These are phyloP conservation scores for Enteromius thamalakanensis DNA, from an alignment of 2,797 vertebrate genomes.

Conservation along the genomic window DNA sequence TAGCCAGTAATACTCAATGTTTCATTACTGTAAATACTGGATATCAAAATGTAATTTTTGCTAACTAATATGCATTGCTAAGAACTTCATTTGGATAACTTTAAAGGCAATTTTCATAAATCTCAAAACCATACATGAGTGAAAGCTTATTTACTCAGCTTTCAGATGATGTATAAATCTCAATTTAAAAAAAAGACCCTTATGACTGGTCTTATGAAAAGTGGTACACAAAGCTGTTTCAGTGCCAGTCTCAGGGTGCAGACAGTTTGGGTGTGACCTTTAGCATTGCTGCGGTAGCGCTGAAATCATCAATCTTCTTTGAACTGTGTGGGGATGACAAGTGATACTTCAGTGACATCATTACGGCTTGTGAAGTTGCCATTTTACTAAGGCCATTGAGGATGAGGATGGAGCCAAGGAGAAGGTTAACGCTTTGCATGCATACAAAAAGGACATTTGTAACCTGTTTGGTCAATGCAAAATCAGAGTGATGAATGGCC, in stretches of 20 bases:
- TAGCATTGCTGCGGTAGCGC: slow-evolving; percentile 50
- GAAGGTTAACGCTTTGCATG: slow-evolving; percentile 40
- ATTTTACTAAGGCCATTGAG: slow-evolving; percentile 33
- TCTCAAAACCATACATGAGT: too few relatives aligned
- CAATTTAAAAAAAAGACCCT: too few relatives aligned
- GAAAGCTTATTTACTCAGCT: too few relatives aligned
- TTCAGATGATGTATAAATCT: too few relatives aligned
- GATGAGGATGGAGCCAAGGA: slow-evolving; percentile 23
- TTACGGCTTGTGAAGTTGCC: slow-evolving; percentile 38
- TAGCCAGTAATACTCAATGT: too few relatives aligned
- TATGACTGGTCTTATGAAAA: background rate
- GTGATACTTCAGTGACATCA: slow-evolving; percentile 61
- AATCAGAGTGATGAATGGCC: slow-evolving; percentile 43
- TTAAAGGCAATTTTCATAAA: too few relatives aligned
- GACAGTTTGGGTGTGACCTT: slow-evolving; percentile 58
- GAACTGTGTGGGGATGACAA: slow-evolving; percentile 58
- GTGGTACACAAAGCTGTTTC: background rate
- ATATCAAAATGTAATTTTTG: too few relatives aligned
- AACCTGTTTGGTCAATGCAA: slow-evolving; percentile 36
- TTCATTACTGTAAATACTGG: too few relatives aligned
- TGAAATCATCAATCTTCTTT: slow-evolving; percentile 58
- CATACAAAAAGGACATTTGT: slow-evolving; percentile 25
- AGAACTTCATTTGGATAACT: too few relatives aligned
- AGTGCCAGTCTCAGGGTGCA: background rate
- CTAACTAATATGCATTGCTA: too few relatives aligned